phyloP scores from a whole-genome alignment of 2,113 vertebrate genomes.

The Oenanthe melanoleuca region DNA sequence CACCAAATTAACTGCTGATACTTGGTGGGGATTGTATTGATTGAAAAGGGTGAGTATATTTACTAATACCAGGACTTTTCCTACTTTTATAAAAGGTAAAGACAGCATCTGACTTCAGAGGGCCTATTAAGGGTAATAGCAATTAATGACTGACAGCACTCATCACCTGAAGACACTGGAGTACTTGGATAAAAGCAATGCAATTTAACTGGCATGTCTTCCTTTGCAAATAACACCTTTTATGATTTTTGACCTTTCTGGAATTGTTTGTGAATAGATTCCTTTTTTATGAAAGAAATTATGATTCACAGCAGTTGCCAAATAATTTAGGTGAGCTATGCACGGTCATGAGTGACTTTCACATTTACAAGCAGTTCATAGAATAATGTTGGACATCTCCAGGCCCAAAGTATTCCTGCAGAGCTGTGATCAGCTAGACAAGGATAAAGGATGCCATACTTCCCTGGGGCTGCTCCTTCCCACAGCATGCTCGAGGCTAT shows the following conservation, averaged over 20 bases:
- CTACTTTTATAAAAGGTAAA: neutral
- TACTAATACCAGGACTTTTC: neutral
- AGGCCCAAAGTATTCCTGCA: neutral
- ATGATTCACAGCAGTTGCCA: neutral
- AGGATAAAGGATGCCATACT: neutral
- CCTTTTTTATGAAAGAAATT: neutral
- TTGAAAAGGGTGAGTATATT: neutral
- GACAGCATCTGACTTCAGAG: neutral
- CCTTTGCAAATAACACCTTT: neutral
- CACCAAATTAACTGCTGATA: neutral
- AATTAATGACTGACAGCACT: neutral
- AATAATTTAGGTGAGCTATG: neutral
- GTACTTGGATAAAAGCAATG: neutral
- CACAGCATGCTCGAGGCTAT: neutral
- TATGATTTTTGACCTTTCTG: neutral
- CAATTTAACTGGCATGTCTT: neutral
- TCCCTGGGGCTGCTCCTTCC: neutral
- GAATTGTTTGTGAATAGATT: neutral
- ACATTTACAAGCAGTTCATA: neutral
- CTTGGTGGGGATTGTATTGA: neutral
- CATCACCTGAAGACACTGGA: neutral
- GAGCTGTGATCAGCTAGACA: neutral
- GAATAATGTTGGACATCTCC: neutral
- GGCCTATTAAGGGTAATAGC: neutral
- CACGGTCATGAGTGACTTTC: neutral